Evolutionary conservation across 1,140 invertebrate genomes (phyloP).

Genomic region (Trypoxylus dichotomus): DNA sequence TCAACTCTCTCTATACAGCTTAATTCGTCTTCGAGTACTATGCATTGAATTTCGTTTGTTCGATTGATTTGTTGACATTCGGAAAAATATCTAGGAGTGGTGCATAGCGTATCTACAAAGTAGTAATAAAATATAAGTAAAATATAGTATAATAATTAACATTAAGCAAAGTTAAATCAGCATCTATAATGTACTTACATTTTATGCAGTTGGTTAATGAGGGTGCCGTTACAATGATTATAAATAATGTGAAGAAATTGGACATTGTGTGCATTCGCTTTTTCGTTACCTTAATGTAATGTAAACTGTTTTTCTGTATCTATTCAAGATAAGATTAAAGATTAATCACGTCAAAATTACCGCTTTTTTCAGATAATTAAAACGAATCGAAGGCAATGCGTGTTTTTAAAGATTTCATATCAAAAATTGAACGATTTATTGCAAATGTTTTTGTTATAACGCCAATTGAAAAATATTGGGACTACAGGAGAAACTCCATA

Average conservation of each 20-base stretch:
- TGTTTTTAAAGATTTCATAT: no score
- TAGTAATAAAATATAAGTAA: not conserved
- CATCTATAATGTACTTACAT: not conserved
- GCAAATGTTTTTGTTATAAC: no score
- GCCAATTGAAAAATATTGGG: no score
- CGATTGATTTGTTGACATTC: slow-evolving; percentile 4
- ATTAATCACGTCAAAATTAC: no score
- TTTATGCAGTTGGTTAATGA: not conserved
- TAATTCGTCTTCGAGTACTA: not conserved
- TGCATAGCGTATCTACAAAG: slow-evolving; percentile 12
- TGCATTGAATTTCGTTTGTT: not conserved
- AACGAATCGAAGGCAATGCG: no score
- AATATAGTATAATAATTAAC: no score
- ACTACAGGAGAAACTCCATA: no score
- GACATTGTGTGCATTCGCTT: not conserved
- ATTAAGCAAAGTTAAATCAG: not conserved
- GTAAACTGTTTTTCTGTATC: not conserved
- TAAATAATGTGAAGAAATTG: not conserved
- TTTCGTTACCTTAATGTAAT: not conserved
- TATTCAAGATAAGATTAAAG: not conserved
- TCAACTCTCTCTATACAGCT: slow-evolving; percentile 42
- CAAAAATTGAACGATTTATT: no score
- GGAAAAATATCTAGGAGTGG: not conserved
- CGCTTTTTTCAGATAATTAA: no score
- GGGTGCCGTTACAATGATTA: not conserved